These are phyloP conservation scores for Drosophila ercepeae DNA, from an alignment of 1,140 invertebrate genomes.

Conservation along the genomic window DNA sequence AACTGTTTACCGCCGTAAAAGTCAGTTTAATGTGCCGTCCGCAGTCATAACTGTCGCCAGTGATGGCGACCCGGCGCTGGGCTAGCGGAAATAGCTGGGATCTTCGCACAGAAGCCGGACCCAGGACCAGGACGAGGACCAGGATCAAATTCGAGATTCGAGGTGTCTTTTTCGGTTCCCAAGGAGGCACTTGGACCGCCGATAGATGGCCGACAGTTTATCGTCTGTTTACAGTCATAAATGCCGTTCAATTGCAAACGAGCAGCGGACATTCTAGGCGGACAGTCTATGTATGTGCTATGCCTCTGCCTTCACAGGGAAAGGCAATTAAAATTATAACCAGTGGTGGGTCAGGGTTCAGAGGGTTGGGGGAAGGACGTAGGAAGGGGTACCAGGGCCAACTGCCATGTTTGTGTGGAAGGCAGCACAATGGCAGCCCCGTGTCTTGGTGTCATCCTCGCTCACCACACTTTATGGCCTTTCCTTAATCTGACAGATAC, in stretches of 20 bases:
- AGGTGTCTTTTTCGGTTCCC: slow-evolving; percentile 26
- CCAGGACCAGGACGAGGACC: neutral
- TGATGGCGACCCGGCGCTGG: slow-evolving; percentile 44
- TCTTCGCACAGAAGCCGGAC: slow-evolving; percentile 61
- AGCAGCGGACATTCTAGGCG: slow-evolving; percentile 5
- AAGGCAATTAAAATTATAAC: slow-evolving; percentile 78
- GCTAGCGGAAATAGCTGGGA: slow-evolving; percentile 71
- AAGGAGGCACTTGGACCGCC: slow-evolving; percentile 56
- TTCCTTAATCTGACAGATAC: slow-evolving; percentile 83
- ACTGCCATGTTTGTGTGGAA: slow-evolving; percentile 73
- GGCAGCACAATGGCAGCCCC: slow-evolving; percentile 62
- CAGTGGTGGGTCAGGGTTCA: slow-evolving; percentile 37
- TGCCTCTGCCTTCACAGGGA: slow-evolving; percentile 29
- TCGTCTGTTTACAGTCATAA: slow-evolving; percentile 83
- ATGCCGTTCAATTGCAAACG: slow-evolving; percentile 71
- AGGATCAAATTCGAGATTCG: slow-evolving; percentile 68
- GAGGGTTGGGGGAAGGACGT: slow-evolving; percentile 4
- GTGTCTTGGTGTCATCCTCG: slow-evolving; percentile 79
- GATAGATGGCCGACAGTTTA: slow-evolving; percentile 69
- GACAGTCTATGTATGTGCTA: slow-evolving; percentile 12
- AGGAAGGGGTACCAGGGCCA: slow-evolving; percentile 20
- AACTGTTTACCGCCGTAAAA: slow-evolving; percentile 80
- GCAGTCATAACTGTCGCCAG: slow-evolving; percentile 72
- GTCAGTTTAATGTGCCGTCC: slow-evolving; percentile 74
- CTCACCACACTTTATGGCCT: slow-evolving; percentile 80